phyloP scores from a whole-genome alignment of 1,140 invertebrate genomes.

The Ips nitidus region DNA sequence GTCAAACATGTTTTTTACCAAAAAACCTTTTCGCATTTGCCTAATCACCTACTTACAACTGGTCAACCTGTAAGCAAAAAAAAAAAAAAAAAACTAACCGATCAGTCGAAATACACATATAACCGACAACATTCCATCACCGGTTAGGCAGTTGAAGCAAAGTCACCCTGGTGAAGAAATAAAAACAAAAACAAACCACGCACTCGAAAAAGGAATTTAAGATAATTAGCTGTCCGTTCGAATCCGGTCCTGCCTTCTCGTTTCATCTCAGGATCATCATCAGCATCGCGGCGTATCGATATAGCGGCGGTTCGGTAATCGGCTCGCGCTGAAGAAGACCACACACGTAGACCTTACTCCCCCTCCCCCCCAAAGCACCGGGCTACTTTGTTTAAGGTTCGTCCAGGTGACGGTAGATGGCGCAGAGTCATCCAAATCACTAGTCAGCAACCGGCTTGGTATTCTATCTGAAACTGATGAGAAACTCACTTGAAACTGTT shows the following conservation, averaged over 20 bases:
- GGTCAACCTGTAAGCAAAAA: background rate
- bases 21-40: background rate
- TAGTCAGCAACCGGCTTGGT: too few relatives aligned
- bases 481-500: too few relatives aligned
- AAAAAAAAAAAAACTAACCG: background rate
- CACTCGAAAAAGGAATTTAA: constrained; percentile 12
- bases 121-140: constrained; percentile 4
- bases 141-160: background rate
- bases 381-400: too few relatives aligned
- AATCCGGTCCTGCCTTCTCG: constrained; percentile 29
- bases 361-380: too few relatives aligned
- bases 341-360: constrained; percentile 16
- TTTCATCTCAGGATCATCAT: constrained; percentile 28
- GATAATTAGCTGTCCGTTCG: constrained; percentile 23
- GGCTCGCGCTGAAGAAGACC: constrained; percentile 30
- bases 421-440: too few relatives aligned
- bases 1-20: too few relatives aligned
- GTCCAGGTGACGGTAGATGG: too few relatives aligned
- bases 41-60: background rate
- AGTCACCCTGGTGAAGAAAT: background rate
- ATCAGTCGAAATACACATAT: constrained; percentile 1
- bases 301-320: constrained; percentile 25
- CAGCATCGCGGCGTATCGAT: constrained; percentile 15
- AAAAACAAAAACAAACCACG: constrained; percentile 15
- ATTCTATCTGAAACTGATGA: too few relatives aligned